phyloP scores from a whole-genome alignment of 2,888 invertebrate genomes.

The Hartigia nigra region DNA sequence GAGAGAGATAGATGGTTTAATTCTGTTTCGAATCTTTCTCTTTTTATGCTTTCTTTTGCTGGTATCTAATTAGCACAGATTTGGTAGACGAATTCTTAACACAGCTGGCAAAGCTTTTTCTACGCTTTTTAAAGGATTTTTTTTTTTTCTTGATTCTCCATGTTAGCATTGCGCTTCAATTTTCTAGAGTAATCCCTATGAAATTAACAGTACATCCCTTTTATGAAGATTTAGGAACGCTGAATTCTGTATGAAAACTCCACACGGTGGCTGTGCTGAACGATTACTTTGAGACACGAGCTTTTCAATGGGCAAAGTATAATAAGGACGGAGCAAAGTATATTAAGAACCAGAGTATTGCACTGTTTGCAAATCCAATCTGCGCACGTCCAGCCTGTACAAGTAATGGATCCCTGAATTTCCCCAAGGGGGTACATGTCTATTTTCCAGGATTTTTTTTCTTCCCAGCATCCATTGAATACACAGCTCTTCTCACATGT shows the following conservation, averaged over 20 bases:
- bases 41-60: not conserved
- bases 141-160: not conserved
- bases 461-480: not conserved
- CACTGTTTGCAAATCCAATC: not conserved
- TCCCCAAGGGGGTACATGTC: not conserved
- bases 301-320: no score
- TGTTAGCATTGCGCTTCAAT: not conserved
- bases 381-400: not conserved
- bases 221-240: not conserved
- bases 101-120: not conserved
- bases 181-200: not conserved
- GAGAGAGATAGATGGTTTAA: not conserved
- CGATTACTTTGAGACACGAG: no score
- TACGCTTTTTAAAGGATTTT: not conserved
- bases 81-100: not conserved
- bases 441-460: not conserved
- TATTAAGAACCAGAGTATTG: no score
- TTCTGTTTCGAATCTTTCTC: not conserved
- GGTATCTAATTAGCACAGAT: not conserved
- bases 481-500: not conserved
- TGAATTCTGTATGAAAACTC: not conserved
- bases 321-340: not conserved
- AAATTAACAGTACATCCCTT: not conserved
- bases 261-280: not conserved
- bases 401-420: not conserved